phyloP scores from a whole-genome alignment of 92 coral and sea anemone genomes.

The Phymanthus crucifer region DNA sequence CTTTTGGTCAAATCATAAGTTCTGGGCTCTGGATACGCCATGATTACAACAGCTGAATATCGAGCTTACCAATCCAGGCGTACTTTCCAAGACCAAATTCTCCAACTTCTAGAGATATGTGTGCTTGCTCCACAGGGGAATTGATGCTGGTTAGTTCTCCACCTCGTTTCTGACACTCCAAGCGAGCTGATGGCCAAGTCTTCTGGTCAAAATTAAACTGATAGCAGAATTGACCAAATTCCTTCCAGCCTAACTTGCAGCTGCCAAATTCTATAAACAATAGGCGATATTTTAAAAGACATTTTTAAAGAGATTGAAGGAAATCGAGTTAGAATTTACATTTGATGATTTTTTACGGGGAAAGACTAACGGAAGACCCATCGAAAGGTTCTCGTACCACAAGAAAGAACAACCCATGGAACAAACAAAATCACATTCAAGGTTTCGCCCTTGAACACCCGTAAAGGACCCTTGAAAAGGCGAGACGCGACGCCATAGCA shows the following conservation, averaged over 20 bases:
- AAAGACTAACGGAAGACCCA: no score
- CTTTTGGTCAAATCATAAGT: no score
- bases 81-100: constrained; percentile 34
- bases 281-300: not conserved
- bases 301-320: not conserved
- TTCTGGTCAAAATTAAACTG: constrained; percentile 67
- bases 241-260: constrained; percentile 87
- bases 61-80: constrained; percentile 88
- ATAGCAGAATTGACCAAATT: constrained; percentile 92
- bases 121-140: constrained; percentile 91
- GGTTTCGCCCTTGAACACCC: no score
- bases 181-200: constrained; percentile 54
- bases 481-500: no score
- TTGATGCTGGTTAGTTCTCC: constrained; percentile 83
- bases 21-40: no score
- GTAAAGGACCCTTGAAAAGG: no score
- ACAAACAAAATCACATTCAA: no score
- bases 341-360: not conserved
- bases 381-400: no score
- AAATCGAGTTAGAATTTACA: no score
- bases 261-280: constrained; percentile 71
- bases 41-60: not conserved
- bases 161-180: constrained; percentile 66
- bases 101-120: constrained; percentile 69
- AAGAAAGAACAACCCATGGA: no score